Evolutionary conservation across 2,888 invertebrate genomes (phyloP).

Genomic region (Erebia aethiops): DNA sequence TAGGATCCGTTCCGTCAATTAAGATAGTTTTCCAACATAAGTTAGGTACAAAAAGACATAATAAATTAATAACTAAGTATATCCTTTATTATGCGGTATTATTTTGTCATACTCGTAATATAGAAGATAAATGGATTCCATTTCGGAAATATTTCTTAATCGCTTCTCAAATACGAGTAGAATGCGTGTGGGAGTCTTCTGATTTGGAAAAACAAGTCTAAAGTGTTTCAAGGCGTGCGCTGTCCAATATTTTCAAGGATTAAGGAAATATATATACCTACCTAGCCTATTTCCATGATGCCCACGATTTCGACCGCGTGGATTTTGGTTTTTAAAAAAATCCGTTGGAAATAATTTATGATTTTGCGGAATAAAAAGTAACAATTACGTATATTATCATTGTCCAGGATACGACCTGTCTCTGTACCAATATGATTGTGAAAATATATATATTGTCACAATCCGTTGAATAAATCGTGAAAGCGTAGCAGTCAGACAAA

Average conservation of each 20-base stretch:
- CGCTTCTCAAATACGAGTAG: not conserved
- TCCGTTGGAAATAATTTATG: too few species aligned
- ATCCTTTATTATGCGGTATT: not conserved
- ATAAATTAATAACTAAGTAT: not conserved
- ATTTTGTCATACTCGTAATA: not conserved
- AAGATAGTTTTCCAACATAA: not conserved
- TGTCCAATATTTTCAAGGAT: conserved; percentile 17
- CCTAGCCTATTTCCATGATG: not conserved
- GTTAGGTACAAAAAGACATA: too few species aligned
- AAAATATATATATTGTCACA: too few species aligned
- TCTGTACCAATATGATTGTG: too few species aligned
- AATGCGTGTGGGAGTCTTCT: conserved; percentile 31
- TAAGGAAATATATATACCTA: not conserved
- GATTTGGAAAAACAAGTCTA: conserved; percentile 31
- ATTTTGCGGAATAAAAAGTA: too few species aligned
- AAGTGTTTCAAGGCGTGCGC: conserved; percentile 34
- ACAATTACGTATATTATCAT: too few species aligned
- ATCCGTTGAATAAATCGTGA: too few species aligned
- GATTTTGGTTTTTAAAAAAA: too few species aligned
- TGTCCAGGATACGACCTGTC: too few species aligned
- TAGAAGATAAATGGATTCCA: not conserved
- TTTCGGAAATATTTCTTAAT: conserved; percentile 10
- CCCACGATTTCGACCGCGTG: too few species aligned
- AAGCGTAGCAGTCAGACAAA: too few species aligned
- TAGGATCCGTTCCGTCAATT: too few species aligned